Percentiles rank a stretch among this genome's conserved stretches.
Evolutionary conservation across 2,888 invertebrate genomes (phyloP).

Genomic region (Adelognathus sp.): DNA sequence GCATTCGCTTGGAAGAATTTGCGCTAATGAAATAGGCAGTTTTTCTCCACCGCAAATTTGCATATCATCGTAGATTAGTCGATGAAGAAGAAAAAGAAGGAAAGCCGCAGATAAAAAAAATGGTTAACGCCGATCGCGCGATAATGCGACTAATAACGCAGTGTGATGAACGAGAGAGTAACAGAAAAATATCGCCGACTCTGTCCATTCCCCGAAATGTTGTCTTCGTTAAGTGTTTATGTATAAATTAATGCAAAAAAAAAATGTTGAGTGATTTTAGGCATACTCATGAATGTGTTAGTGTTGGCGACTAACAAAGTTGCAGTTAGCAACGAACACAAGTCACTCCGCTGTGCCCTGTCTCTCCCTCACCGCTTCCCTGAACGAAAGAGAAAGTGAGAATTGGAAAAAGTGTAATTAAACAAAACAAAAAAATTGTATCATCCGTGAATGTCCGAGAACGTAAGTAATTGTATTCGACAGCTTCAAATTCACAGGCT

Average conservation of each 20-base stretch:
- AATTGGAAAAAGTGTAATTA: neutral
- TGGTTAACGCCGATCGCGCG: neutral
- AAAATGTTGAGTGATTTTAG: slow-evolving; percentile 80
- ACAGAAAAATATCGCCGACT: neutral
- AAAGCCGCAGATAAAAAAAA: neutral
- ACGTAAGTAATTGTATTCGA: slow-evolving; percentile 59
- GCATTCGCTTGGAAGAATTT: slow-evolving; percentile 54
- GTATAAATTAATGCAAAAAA: no score
- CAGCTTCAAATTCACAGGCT: slow-evolving; percentile 47
- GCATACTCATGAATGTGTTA: slow-evolving; percentile 78
- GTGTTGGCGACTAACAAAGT: slow-evolving; percentile 80
- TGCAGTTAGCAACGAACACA: slow-evolving; percentile 79
- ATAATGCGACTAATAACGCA: neutral
- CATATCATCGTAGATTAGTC: slow-evolving; percentile 20
- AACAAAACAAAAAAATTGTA: slow-evolving; percentile 18
- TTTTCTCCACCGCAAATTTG: slow-evolving; percentile 26
- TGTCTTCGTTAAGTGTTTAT: slow-evolving; percentile 67
- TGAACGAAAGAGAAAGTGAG: slow-evolving; percentile 34
- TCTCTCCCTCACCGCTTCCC: slow-evolving; percentile 69
- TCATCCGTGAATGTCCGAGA: slow-evolving; percentile 51
- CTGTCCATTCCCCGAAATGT: slow-evolving; percentile 59
- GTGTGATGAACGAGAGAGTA: neutral
- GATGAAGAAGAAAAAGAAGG: slow-evolving; percentile 31
- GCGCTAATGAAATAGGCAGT: slow-evolving; percentile 55
- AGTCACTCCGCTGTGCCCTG: slow-evolving; percentile 77